Percentiles rank a stretch among this genome's conserved stretches.
phyloP scores from a whole-genome alignment of 2,888 invertebrate genomes.

The Caenorhabditis sp. region DNA sequence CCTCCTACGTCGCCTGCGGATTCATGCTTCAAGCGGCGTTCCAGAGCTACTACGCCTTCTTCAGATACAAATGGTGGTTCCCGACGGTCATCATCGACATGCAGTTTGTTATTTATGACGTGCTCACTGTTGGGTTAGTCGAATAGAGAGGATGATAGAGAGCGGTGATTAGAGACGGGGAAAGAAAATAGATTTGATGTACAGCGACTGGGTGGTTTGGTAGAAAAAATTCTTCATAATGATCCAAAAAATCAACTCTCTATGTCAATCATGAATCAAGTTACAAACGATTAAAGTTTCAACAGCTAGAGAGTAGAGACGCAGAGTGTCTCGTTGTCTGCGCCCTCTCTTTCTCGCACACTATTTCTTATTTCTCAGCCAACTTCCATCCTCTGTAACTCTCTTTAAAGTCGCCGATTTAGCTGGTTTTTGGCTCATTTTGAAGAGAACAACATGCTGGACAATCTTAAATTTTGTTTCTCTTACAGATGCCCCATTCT shows the following conservation, averaged over 20 bases:
- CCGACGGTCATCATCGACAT: constrained; percentile 25
- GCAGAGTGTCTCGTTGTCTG: neutral
- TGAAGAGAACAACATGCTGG: no score
- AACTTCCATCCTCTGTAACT: no score
- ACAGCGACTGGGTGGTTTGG: no score
- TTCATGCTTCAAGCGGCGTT: constrained; percentile 31
- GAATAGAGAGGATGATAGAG: neutral
- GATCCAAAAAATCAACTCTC: no score
- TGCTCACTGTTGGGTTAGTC: constrained; percentile 50
- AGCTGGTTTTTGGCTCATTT: no score
- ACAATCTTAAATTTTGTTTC: no score
- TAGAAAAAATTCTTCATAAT: no score
- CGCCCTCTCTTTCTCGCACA: no score
- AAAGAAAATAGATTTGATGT: no score
- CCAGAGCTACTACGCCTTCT: constrained; percentile 42
- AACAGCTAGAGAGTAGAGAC: neutral
- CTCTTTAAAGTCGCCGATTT: no score
- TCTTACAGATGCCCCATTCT: constrained; percentile 6
- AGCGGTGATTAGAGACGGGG: neutral
- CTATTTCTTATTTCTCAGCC: neutral
- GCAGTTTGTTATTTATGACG: constrained; percentile 47
- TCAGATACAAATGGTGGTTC: constrained; percentile 31
- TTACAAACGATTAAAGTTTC: no score
- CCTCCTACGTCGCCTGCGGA: neutral
- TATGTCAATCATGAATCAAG: no score